Percentiles rank a stretch among this genome's conserved stretches.
Conservation (phyloP, 2,888 invertebrate species). For the Amphipyra berbera region DNA sequence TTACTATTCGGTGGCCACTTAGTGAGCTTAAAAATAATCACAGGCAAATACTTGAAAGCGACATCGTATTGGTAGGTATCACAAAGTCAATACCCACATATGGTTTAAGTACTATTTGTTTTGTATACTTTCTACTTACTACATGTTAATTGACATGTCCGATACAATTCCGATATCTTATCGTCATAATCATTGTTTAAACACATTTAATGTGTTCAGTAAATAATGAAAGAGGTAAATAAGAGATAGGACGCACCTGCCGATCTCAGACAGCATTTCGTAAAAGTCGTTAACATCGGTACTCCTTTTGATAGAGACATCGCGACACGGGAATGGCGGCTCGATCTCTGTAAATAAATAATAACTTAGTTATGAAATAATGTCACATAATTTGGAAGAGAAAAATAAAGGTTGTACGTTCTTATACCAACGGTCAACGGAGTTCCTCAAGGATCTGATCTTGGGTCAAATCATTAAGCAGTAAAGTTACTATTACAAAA, state of each 20-base stretch:
- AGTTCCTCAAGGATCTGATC: no score
- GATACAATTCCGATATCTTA: slow-evolving; percentile 49
- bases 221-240: slow-evolving; percentile 21
- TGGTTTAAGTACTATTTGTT: slow-evolving; percentile 17
- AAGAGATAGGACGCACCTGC: slow-evolving; percentile 92
- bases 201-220: slow-evolving; percentile 23
- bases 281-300: slow-evolving; percentile 96
- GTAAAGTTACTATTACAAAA: no score
- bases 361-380: not conserved
- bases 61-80: slow-evolving; percentile 14
- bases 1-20: not conserved
- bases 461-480: no score
- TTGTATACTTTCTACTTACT: slow-evolving; percentile 36
- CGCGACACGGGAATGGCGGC: slow-evolving; percentile 96
- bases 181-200: slow-evolving; percentile 41
- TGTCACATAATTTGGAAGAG: no score
- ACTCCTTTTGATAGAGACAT: slow-evolving; percentile 95
- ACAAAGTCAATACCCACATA: slow-evolving; percentile 23
- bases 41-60: slow-evolving; percentile 6
- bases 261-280: slow-evolving; percentile 96
- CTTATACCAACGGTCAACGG: no score
- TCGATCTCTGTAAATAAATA: slow-evolving; percentile 92
- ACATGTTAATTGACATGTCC: slow-evolving; percentile 35
- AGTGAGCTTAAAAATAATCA: slow-evolving; percentile 8
- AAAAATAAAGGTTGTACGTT: no score